A percentile compares a stretch with the other conserved stretches of the same genome.
phyloP scores from a whole-genome alignment of 2,113 vertebrate genomes.

The Potamarius usumacintae region DNA sequence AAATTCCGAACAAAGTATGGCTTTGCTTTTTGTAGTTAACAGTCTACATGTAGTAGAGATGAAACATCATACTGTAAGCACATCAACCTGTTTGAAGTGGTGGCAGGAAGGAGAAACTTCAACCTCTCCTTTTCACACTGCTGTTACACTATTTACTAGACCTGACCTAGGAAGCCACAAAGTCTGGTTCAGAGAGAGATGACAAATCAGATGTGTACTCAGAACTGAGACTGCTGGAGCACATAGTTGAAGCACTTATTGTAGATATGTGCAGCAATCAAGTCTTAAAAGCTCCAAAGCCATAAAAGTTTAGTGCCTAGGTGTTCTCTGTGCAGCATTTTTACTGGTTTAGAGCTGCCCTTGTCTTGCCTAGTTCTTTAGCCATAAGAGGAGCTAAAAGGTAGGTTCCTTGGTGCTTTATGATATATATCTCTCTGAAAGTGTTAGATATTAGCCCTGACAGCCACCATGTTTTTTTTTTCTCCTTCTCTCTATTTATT shows the following conservation, averaged over 20 bases:
- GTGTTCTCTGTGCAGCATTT: constrained; percentile 5
- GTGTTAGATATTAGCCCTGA: constrained; percentile 54
- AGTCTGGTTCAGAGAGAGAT: constrained; percentile 54
- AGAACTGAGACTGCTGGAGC: constrained; percentile 45
- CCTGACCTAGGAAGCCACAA: constrained; percentile 57
- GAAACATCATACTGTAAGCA: not conserved
- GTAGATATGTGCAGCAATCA: not conserved
- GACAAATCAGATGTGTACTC: constrained; percentile 62
- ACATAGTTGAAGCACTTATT: constrained; percentile 52
- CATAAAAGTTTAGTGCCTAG: not conserved
- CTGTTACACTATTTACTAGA: constrained; percentile 67
- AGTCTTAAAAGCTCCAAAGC: not conserved
- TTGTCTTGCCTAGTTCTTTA: constrained; percentile 42
- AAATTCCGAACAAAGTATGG: not conserved
- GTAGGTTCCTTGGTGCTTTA: constrained; percentile 41
- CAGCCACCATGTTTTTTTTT: constrained; percentile 41
- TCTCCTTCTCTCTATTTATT: constrained; percentile 39
- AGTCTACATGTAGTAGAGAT: not conserved
- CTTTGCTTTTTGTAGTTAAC: not conserved
- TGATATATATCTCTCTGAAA: constrained; percentile 52
- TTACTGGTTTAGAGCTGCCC: constrained; percentile 11
- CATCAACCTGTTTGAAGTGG: not conserved
- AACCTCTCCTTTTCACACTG: constrained; percentile 62
- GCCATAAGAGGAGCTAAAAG: constrained; percentile 48
- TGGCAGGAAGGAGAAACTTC: not conserved